phyloP scores from a whole-genome alignment of 2,113 vertebrate species.

The Sitta europaea region DNA sequence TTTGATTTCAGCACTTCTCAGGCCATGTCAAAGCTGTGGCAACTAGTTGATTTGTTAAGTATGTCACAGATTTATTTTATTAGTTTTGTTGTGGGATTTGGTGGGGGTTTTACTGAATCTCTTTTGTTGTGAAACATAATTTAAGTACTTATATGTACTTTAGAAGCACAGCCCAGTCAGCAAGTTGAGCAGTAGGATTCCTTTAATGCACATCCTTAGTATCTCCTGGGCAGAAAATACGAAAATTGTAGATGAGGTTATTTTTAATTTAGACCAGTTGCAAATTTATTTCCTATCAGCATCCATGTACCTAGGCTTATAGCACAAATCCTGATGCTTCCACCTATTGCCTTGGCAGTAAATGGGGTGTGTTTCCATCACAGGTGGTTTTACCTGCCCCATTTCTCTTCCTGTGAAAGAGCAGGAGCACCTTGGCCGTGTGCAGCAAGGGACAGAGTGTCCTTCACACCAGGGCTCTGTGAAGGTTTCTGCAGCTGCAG shows the following conservation, averaged over 20 bases:
- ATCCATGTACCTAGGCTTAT: accelerated
- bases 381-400: not conserved
- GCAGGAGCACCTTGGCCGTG: not conserved
- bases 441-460: not conserved
- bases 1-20: not conserved
- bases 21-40: not conserved
- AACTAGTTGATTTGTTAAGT: not conserved
- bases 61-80: not conserved
- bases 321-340: not conserved
- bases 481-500: not conserved
- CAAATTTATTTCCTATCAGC: not conserved
- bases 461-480: accelerated
- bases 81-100: not conserved
- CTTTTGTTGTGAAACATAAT: not conserved
- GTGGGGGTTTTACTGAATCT: not conserved
- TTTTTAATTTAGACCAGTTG: not conserved
- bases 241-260: not conserved
- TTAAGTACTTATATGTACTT: not conserved
- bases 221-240: not conserved
- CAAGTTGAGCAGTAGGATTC: not conserved
- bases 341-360: not conserved
- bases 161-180: not conserved
- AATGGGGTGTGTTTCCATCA: not conserved
- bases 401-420: not conserved
- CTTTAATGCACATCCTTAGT: not conserved